Percentiles rank a stretch among this genome's conserved stretches.
phyloP scores from a whole-genome alignment of 2,113 vertebrate species.

The Chauna torquata region DNA sequence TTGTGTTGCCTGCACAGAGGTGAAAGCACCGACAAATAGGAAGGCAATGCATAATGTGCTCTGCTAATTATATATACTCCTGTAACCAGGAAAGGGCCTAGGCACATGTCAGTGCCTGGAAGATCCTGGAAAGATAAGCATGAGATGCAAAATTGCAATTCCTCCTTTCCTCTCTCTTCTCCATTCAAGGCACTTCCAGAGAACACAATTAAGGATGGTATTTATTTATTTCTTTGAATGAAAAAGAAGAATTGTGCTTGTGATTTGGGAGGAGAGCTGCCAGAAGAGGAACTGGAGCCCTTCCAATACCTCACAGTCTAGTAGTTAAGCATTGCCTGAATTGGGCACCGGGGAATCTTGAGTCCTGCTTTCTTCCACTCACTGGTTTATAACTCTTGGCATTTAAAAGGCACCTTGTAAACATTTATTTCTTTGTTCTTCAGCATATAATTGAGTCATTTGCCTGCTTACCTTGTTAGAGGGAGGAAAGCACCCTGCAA shows the following conservation, averaged over 20 bases:
- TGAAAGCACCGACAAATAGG: neutral
- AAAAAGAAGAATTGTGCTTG: conserved; percentile 50
- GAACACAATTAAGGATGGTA: conserved; percentile 2
- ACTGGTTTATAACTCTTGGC: conserved; percentile 49
- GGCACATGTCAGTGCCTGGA: neutral
- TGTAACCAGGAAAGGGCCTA: conserved; percentile 7
- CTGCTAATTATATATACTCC: conserved; percentile 24
- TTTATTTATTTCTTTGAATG: conserved; percentile 57
- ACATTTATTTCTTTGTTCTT: conserved; percentile 58
- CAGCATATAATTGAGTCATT: conserved; percentile 43
- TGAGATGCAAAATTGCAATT: neutral
- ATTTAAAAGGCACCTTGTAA: conserved; percentile 57
- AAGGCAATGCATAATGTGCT: conserved; percentile 6
- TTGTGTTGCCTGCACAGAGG: neutral
- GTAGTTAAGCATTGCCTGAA: conserved; percentile 63
- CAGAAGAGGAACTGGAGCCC: conserved; percentile 47
- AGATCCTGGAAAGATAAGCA: neutral
- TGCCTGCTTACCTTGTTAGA: conserved; percentile 44
- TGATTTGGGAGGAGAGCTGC: conserved; percentile 47
- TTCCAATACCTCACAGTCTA: conserved; percentile 63
- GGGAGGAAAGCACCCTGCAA: conserved; percentile 50
- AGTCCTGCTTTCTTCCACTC: conserved; percentile 50
- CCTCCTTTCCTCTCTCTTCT: neutral
- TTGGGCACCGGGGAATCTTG: conserved; percentile 40
- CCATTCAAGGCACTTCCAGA: neutral